A percentile compares a stretch with the other conserved stretches of the same genome.
Evolutionary conservation across 2,113 vertebrate genomes (phyloP).

Genomic region (Cephalopholis sonnerati): DNA sequence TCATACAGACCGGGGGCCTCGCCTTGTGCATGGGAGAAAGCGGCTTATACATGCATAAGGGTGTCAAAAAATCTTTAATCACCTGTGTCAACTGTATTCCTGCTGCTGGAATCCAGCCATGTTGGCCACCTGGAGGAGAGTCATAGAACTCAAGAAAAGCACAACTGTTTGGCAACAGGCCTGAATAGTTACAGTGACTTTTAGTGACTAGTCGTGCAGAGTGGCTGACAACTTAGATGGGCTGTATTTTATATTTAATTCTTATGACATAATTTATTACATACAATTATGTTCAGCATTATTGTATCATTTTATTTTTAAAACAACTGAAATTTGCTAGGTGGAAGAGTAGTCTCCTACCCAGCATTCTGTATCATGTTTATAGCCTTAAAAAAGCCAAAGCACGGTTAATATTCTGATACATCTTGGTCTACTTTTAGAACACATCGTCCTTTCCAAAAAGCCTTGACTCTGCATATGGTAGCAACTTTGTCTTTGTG

Average conservation of each 20-base stretch:
- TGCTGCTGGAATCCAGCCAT: conserved; percentile 17
- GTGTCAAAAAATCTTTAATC: conserved; percentile 70
- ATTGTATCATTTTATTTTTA: background rate
- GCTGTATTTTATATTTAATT: background rate
- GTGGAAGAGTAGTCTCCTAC: background rate
- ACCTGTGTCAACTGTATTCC: conserved; percentile 50
- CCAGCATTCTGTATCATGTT: background rate
- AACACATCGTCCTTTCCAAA: background rate
- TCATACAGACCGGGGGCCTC: conserved; percentile 68
- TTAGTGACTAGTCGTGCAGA: background rate
- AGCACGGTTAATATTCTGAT: background rate
- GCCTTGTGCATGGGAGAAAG: conserved; percentile 72
- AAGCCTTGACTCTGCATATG: background rate
- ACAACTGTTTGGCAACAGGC: conserved; percentile 26
- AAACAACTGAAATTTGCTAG: background rate
- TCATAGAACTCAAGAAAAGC: conserved; percentile 12
- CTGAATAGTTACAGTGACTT: conserved; percentile 12
- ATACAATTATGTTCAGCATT: background rate
- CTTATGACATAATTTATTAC: background rate
- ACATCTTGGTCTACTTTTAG: background rate
- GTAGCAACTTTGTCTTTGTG: background rate
- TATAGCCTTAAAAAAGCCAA: background rate
- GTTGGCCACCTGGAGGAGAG: conserved; percentile 1
- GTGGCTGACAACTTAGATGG: background rate
- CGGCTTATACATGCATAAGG: conserved; percentile 72